Evolutionary conservation across 2,113 vertebrate genomes (phyloP).

Genomic region (Embiotoca jacksoni): DNA sequence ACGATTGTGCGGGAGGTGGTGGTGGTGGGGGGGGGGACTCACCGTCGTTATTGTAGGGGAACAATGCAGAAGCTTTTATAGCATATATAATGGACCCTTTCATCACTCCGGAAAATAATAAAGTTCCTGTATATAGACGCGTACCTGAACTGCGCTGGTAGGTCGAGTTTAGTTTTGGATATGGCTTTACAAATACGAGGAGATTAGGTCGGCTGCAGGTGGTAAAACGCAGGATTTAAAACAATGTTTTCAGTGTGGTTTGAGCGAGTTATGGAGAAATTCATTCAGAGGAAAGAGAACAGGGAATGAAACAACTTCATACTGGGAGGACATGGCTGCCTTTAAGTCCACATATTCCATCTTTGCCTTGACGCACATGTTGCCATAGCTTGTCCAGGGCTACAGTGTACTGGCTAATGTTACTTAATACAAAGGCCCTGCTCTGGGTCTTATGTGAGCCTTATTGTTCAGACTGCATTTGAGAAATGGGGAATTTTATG

Average conservation of each 20-base stretch:
- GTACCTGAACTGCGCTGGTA: no score
- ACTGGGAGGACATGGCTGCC: neutral
- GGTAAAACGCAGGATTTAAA: neutral
- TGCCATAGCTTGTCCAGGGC: slow-evolving; percentile 6
- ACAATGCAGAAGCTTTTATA: slow-evolving; percentile 1
- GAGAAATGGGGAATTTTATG: no score
- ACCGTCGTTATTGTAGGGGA: neutral
- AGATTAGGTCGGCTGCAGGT: neutral
- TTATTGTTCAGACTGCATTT: no score
- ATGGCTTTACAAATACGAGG: neutral
- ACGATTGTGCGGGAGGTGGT: no score
- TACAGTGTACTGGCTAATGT: neutral
- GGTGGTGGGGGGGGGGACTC: neutral
- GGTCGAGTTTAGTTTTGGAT: neutral
- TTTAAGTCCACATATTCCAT: neutral
- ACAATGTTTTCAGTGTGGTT: neutral
- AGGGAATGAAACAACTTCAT: neutral
- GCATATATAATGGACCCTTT: neutral
- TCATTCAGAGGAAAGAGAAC: neutral
- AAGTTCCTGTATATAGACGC: neutral
- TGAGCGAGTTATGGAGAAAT: neutral
- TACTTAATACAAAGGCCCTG: neutral
- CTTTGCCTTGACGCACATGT: neutral
- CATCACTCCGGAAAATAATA: neutral
- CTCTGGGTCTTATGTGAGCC: neutral